Conservation (phyloP, 2,888 invertebrate genomes). For the Agrochola lota region DNA sequence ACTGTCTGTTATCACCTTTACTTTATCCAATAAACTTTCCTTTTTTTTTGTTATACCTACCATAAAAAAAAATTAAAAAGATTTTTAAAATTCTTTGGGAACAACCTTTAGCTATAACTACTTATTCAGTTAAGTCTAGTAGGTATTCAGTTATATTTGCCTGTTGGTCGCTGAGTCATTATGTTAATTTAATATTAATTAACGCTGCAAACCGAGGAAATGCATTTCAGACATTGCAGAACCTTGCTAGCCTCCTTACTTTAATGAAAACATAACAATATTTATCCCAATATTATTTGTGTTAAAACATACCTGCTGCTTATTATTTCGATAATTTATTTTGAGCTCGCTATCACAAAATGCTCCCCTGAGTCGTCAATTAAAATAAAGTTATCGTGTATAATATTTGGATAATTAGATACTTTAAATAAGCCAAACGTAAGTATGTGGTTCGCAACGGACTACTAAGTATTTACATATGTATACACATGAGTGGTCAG, state of each 20-base stretch:
- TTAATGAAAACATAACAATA: conserved; percentile 22
- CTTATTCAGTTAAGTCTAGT: no score
- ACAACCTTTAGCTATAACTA: no score
- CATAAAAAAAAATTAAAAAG: no score
- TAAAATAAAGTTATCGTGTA: conserved; percentile 25
- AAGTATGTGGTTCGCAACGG: neutral
- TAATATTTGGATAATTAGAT: conserved; percentile 11
- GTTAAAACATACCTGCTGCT: neutral
- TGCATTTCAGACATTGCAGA: no score
- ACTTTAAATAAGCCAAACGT: neutral
- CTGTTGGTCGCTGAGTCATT: no score
- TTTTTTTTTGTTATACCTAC: no score
- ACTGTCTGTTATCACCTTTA: no score
- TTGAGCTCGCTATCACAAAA: conserved; percentile 6
- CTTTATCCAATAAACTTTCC: no score
- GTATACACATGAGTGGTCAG: neutral
- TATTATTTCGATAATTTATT: conserved; percentile 13
- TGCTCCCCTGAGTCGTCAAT: conserved; percentile 5
- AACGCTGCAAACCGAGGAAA: neutral
- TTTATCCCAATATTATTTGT: conserved; percentile 2
- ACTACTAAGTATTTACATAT: conserved; percentile 7
- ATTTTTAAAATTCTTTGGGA: no score
- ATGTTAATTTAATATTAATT: neutral
- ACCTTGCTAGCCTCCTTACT: neutral
- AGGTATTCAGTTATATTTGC: no score